phyloP scores from a whole-genome alignment of 2,113 vertebrate species.

The Excalfactoria chinensis region DNA sequence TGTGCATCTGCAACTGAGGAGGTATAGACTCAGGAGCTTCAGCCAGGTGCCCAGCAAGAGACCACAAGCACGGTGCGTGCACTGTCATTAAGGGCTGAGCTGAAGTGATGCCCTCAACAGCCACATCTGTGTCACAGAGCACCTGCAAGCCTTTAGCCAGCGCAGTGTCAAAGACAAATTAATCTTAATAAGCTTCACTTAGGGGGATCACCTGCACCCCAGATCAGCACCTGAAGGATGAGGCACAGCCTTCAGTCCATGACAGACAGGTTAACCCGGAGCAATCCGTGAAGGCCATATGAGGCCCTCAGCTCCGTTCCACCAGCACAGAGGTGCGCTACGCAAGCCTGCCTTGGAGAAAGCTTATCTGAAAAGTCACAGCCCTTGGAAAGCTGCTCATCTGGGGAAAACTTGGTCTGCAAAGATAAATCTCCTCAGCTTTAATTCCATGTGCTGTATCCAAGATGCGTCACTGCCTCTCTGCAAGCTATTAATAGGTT shows the following conservation, averaged over 20 bases:
- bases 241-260: neutral
- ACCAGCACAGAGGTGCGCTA: neutral
- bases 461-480: constrained; percentile 44
- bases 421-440: constrained; percentile 4
- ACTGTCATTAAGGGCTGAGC: neutral
- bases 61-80: neutral
- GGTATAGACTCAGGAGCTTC: neutral
- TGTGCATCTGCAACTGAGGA: neutral
- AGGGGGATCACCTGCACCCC: neutral
- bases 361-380: neutral
- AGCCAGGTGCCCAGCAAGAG: no score
- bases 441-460: neutral
- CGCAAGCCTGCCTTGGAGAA: neutral
- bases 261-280: neutral
- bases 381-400: neutral
- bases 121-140: neutral
- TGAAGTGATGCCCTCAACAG: neutral
- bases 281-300: neutral
- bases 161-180: neutral
- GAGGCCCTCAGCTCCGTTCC: neutral
- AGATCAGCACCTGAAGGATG: neutral
- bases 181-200: neutral
- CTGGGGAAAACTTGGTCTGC: neutral
- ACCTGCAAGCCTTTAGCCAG: neutral
- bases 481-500: constrained; percentile 57